Evolutionary conservation across 2,888 invertebrate genomes (phyloP), one percentile per base, ranked within the genome.

Genomic region (Latheticus oryzae): DNA sequence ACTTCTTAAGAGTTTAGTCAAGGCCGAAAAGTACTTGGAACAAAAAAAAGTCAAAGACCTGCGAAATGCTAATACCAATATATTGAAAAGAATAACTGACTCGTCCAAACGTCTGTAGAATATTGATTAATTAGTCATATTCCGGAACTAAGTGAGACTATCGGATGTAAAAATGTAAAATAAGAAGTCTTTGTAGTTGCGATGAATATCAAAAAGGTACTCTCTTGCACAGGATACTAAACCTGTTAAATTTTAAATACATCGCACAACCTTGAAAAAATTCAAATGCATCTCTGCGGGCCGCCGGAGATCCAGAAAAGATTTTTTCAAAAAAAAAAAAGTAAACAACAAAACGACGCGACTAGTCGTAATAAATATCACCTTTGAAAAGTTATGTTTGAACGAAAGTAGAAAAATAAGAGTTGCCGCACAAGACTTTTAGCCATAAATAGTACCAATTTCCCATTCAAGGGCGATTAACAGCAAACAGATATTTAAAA

Each of bases 381-480:
- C 9, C 19, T 16, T 16, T 35, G 35, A 16, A 19, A 17, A 33
- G n/a, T 5, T 8, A 47, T 48, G 33, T 48, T 48, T 48, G 35
- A 15, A n/a, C 16, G 30, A 37, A 48, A 50, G 37, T 21, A 38
- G 42, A 42, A 42, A 40, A 52, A 52, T 42, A 17, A 23, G 33
- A 40, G 17, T 21, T 38, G 40, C 37, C 7, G 17, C 35, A 28
- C 45, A 33, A 42, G 42, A 53, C 42, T 23, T 33, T 19, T 24
- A 23, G 38, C 37, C 50, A 42, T 59, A 56, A 56, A 56, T 50
- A 47, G 55, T 55, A 38, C 47, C 50, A 47, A 38, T 47, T 59
- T 55, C 42, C 51, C 51, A 43, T 28, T 55, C 59, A 59, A 59
- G 59, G 59, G 59, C 59, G 48, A 47, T 47, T 58, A 48, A 37